These are phyloP conservation scores for Prunella fulvescens DNA, from an alignment of 2,113 vertebrate genomes.

Conservation along the genomic window DNA sequence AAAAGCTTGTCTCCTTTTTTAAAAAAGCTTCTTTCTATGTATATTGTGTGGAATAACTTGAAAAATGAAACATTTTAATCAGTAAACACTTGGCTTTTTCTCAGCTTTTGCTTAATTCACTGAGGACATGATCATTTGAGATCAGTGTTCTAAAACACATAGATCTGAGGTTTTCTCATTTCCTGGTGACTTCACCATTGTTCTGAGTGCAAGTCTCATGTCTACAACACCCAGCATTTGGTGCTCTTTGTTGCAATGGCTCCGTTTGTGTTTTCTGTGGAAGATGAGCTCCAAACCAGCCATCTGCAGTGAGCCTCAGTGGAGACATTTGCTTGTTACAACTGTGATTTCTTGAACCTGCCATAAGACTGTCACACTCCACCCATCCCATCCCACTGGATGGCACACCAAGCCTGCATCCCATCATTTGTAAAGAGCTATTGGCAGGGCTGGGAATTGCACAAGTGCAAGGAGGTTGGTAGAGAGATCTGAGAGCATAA, in stretches of 20 bases:
- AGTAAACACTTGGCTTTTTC: not conserved
- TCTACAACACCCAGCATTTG: rapidly evolving
- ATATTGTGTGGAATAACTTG: not conserved
- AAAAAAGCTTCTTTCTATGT: not conserved
- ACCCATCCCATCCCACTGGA: not conserved
- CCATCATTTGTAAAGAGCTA: not conserved
- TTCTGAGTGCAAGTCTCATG: not conserved
- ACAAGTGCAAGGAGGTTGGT: not conserved
- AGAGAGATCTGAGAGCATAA: conserved; percentile 11
- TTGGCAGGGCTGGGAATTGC: not conserved
- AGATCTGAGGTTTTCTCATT: not conserved
- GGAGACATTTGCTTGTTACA: not conserved
- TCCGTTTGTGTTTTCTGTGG: not conserved
- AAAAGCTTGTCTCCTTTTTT: not conserved
- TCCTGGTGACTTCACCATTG: not conserved
- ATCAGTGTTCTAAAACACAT: not conserved
- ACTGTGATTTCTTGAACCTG: conserved; percentile 23
- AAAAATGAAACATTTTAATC: not conserved
- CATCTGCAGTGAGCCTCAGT: not conserved
- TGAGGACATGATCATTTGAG: not conserved
- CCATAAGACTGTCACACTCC: not conserved
- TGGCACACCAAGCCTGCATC: not conserved
- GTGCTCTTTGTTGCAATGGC: not conserved
- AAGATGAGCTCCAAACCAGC: not conserved
- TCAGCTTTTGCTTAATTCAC: not conserved